Evolutionary conservation across 2,113 vertebrate genomes (phyloP), one percentile per base, ranked within the genome.

Genomic region (Poecilia latipinna): DNA sequence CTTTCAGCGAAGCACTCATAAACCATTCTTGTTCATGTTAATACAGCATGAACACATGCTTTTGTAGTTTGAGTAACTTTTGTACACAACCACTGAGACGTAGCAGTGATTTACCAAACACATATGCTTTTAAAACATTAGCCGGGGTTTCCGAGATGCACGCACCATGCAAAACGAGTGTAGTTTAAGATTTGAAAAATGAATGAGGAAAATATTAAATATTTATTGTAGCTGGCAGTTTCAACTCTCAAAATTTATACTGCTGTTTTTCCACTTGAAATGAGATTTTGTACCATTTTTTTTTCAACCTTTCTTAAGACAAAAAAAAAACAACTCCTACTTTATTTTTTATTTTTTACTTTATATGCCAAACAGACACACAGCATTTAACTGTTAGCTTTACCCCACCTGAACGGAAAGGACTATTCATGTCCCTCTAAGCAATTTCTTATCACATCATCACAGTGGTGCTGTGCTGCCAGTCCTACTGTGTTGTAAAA

Each of bases 401-500:
- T 65, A 64, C 2, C 74, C 79, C 61, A 79, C 61, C 31, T 24
- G 29, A 35, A 37, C 76, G 57, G 19, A 37, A 32, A 33, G 8
- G 17, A 22, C 12, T 7, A 6, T n/a, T 57, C 51, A 24, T 10
- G 19, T 29, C 63, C 10, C 32, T 19, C 11, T 64, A 31, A 33
- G 22, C 8, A 22, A 65, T 4, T 35, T 3, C 32, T 78, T 74
- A 82, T 92, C 83, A 83, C 79, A 89, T 83, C 80, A 77, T 74
- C 32, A 89, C 75, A 85, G 66, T 80, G 83, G 70, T 72, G 74
- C 35, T 26, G 51, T 66, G 28, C 77, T 86, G n/a, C 28, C 61
- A 80, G 87, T 86, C 5, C 61, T 78, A 87, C 83, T 83, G 75
- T 86, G 86, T 85, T 92, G 92, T 84, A 63, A 61, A 82, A 87